Base-by-base conservation (phyloP, 2,888 invertebrate species). In the Antheraea yamamai region DNA sequence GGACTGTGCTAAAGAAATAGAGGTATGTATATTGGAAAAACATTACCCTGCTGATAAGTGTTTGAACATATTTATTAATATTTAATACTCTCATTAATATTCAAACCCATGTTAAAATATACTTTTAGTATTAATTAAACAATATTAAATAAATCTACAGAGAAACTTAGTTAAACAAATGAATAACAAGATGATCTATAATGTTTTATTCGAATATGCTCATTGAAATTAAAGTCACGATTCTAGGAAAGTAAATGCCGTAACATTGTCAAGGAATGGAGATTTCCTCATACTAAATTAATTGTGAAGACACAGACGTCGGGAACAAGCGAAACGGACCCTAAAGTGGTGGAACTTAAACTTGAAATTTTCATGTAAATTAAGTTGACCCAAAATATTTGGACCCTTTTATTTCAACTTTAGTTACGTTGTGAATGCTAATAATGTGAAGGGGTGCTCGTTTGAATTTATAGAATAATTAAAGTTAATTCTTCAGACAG, bases 401-500 rank as follows among this genome's bases (percentile, higher is more conserved):
- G 86, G 86, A 90, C 92, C 92, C 93, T 92, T 92, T 92, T 90
- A 92, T 91, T 90, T 87, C 87, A 81, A 81, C 83, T 89, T 88
- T 91, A 91, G 91, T 92, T 86, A 89, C 90, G 90, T 87, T 82
- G 88, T 92, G 92, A 93, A 93, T 93, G 92, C 89, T 93, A 93
- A 94, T 92, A 91, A 94, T 90, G 91, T 90, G 89, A 78, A 90
- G 90, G 89, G 91, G 89, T 84, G 88, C 87, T 88, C 85, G 88
- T 89, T 91, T 84, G 88, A 92, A 93, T 93, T 93, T 91, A 93
- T 92, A 88, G 91, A 90, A 93, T 92, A 91, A 92, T 93, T 93
- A 90, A 92, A 92, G 87, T 92, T 91, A 91, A 92, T 92, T 91
- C 88, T 87, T 84, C 82, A 80, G 85, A 87, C 82, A 86, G 84